Base-by-base conservation (phyloP, 2,113 vertebrate species). In the Thomomys bottae region DNA sequence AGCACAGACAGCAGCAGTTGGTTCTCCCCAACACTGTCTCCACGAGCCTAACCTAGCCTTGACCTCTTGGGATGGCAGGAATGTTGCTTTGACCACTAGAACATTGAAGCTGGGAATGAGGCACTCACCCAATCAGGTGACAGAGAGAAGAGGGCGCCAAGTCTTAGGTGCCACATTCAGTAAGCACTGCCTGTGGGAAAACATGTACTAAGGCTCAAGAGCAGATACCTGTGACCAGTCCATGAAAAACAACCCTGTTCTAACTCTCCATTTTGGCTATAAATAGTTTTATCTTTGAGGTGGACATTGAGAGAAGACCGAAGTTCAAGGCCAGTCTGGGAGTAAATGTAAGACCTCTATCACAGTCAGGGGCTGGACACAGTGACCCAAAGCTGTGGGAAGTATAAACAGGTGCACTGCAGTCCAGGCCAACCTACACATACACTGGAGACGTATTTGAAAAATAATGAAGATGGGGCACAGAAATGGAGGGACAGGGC, bases 1-100 rank as follows among this genome's bases (percentile, higher is more conserved):
- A 96, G 96, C 88, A 83, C 93, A 96, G 94, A 94, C 93, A 78
- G 91, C 91, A 93, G 89, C 93, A 94, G 96, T 84, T 90, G 95
- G 83, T 92, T 36, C 83, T 93, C 82, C 81, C 79, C 67, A 49
- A 42, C 86, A 64, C 94, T 88, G 94, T 95, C 94, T 92, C 92
- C 91, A 59, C 30, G 66, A 83, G 92, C 71, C 95, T 94, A 95
- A 90, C 92, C 95, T 54, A 92, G 88, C 54, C 77, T 83, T 95
- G 95, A 92, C 93, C 88, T 73, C 86, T 54, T 24, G 6, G 82
- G 61, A 95, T 8, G 7, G 84, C 71, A 92, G 63, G 63, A 87
- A 78, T 38, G 15, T 2, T 15, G 81, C 76, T 26, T 2, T 54
- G 61, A 59, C 81, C 86, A 63, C 49, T 0, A 32, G 61, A 42